phyloP scores from a whole-genome alignment of 2,797 vertebrate species.

The Danio tinwini region DNA sequence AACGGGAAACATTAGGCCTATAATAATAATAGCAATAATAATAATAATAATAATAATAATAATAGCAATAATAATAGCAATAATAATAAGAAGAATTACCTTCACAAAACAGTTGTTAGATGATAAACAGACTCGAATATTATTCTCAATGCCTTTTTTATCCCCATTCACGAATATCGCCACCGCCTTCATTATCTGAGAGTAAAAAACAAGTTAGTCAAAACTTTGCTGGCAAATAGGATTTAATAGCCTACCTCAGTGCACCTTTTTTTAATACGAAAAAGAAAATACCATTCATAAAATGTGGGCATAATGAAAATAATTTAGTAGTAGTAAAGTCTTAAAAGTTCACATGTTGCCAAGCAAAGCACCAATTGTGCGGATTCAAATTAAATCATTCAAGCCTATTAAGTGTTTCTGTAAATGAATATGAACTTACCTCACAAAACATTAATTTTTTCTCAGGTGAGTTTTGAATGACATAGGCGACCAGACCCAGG shows the following conservation, averaged over 20 bases:
- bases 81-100: background rate
- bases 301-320: too few relatives aligned
- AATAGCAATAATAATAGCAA: too few relatives aligned
- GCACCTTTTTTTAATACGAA: too few relatives aligned
- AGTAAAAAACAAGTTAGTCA: background rate
- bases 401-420: too few relatives aligned
- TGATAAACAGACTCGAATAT: conserved; percentile 38
- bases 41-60: too few relatives aligned
- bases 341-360: too few relatives aligned
- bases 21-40: background rate
- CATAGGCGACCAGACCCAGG: conserved; percentile 34
- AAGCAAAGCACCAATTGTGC: too few relatives aligned
- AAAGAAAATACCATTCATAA: too few relatives aligned
- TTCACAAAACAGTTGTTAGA: conserved; percentile 39
- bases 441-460: conserved; percentile 33
- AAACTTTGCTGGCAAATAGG: background rate
- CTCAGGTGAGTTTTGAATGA: conserved; percentile 4
- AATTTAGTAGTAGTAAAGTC: too few relatives aligned
- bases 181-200: conserved; percentile 23
- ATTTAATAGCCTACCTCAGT: too few relatives aligned
- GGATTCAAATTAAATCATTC: too few relatives aligned
- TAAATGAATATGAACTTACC: background rate
- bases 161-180: conserved; percentile 5
- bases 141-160: conserved; percentile 30
- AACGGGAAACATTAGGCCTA: background rate